Conservation (phyloP, 2,888 invertebrate genomes). For the Galerucella pusilla region DNA sequence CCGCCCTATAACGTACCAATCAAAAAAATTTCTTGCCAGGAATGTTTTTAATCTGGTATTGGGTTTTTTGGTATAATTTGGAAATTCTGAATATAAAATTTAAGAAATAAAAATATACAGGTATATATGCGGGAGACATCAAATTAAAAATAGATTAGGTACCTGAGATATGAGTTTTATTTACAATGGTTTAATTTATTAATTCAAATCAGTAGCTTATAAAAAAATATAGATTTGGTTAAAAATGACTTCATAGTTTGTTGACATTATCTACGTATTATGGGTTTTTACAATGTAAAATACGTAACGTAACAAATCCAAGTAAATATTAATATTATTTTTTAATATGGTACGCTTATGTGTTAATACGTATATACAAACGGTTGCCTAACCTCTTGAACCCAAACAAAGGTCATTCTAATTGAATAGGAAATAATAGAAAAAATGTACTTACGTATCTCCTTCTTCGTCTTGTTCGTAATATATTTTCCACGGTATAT, state of each 20-base stretch:
- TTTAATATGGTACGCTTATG: conserved; percentile 15
- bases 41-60: neutral
- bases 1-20: neutral
- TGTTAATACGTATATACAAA: conserved; percentile 2
- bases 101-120: neutral
- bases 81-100: neutral
- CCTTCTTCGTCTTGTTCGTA: conserved; percentile 86
- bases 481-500: conserved; percentile 70
- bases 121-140: neutral
- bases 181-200: neutral
- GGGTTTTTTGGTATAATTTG: conserved; percentile 17
- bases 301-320: neutral
- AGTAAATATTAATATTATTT: neutral
- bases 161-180: neutral
- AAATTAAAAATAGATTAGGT: neutral
- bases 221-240: too few species aligned
- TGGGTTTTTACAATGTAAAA: neutral
- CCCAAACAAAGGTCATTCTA: conserved; percentile 39
- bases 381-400: conserved; percentile 30
- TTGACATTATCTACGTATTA: neutral
- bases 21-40: conserved; percentile 8
- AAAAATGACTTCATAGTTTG: too few species aligned
- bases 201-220: too few species aligned
- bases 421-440: conserved; percentile 6
- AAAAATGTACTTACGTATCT: conserved; percentile 80